Percentiles rank a stretch among this genome's conserved stretches.
phyloP scores from a whole-genome alignment of 2,888 invertebrate species.

The Drosophila falleni region DNA sequence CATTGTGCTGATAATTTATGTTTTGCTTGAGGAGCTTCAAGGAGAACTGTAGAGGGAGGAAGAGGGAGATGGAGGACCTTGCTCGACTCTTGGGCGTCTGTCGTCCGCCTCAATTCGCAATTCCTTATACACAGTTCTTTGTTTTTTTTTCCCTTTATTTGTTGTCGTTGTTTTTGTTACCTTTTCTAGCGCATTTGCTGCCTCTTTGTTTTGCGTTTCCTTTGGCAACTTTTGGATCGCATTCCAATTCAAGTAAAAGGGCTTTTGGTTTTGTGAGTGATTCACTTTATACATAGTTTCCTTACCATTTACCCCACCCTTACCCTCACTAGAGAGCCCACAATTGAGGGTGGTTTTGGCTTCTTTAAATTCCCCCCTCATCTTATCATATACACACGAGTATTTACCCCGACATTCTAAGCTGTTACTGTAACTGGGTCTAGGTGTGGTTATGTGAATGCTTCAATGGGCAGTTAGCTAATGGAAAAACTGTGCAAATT shows the following conservation, averaged over 20 bases:
- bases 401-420: slow-evolving; percentile 3
- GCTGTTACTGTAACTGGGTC: slow-evolving; percentile 48
- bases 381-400: neutral
- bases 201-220: slow-evolving; percentile 48
- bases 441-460: slow-evolving; percentile 58
- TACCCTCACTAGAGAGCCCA: neutral
- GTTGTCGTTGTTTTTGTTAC: slow-evolving; percentile 30
- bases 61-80: neutral
- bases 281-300: slow-evolving; percentile 55
- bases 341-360: slow-evolving; percentile 28
- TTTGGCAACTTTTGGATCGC: slow-evolving; percentile 64
- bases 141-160: slow-evolving; percentile 39
- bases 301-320: neutral
- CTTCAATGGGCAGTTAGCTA: slow-evolving; percentile 27
- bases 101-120: slow-evolving; percentile 33
- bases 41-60: neutral
- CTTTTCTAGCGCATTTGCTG: slow-evolving; percentile 51
- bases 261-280: slow-evolving; percentile 47
- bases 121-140: slow-evolving; percentile 33
- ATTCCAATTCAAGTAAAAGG: slow-evolving; percentile 56
- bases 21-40: slow-evolving; percentile 38
- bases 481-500: slow-evolving; percentile 27
- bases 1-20: slow-evolving; percentile 73
- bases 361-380: slow-evolving; percentile 17
- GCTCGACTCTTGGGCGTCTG: slow-evolving; percentile 38